Conservation (phyloP, 2,113 vertebrate species). For the Antigone vipio region DNA sequence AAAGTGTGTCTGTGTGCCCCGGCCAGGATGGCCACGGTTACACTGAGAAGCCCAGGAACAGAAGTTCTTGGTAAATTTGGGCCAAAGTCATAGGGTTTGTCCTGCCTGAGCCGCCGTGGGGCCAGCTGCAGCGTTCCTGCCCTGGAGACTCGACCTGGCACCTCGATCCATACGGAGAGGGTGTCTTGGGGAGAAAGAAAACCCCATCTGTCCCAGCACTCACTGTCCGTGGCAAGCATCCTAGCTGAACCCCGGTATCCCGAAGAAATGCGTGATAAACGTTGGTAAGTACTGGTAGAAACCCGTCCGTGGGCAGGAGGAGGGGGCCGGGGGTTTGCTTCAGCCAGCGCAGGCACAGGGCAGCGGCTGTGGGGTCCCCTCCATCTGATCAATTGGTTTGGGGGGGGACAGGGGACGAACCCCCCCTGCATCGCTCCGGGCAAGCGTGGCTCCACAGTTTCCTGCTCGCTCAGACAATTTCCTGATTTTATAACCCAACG, state of each 20-base stretch:
- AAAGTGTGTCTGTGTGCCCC: too few relatives aligned
- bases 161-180: too few relatives aligned
- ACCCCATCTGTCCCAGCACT: neutral
- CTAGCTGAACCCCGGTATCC: neutral
- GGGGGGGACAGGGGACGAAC: too few relatives aligned
- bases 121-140: neutral
- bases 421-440: neutral
- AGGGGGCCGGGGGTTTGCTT: too few relatives aligned
- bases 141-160: neutral
- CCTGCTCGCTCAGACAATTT: neutral
- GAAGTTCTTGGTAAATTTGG: neutral
- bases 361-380: too few relatives aligned
- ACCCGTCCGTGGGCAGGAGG: neutral
- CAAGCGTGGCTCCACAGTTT: accelerated
- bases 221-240: too few relatives aligned
- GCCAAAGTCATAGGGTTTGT: accelerated
- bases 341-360: neutral
- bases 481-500: neutral
- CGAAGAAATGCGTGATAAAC: accelerated
- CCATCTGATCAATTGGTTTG: neutral
- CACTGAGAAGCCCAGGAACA: neutral
- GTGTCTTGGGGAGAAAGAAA: too few relatives aligned
- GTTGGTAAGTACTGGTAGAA: neutral
- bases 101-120: neutral
- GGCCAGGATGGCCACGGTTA: accelerated